Evolutionary conservation across 1,140 invertebrate genomes (phyloP).

Genomic region (Chironomus striatipennis): DNA sequence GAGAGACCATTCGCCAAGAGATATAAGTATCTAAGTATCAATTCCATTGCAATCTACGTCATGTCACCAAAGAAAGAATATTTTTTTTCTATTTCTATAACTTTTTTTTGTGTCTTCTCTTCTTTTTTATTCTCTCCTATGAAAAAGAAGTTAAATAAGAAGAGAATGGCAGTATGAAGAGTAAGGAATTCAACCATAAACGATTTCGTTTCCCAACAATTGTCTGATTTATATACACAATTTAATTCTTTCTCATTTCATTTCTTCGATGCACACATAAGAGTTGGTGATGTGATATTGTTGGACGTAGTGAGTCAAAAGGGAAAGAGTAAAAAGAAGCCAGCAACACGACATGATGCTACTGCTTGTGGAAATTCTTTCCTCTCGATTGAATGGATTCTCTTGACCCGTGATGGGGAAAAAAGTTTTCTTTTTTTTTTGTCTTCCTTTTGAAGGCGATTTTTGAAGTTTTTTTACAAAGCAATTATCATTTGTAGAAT

Average conservation of each 20-base stretch:
- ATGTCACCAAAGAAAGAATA: not conserved
- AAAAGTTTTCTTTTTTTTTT: too few relatives aligned
- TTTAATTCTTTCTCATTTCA: slow-evolving; percentile 17
- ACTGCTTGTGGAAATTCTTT: not conserved
- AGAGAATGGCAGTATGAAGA: not conserved
- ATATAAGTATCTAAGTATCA: not conserved
- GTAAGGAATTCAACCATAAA: slow-evolving; percentile 22
- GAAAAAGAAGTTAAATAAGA: not conserved
- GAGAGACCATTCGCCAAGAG: too few relatives aligned
- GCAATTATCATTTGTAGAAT: too few relatives aligned
- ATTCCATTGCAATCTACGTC: not conserved
- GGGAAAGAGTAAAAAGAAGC: too few relatives aligned
- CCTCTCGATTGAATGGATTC: not conserved
- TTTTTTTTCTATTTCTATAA: not conserved
- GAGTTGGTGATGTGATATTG: not conserved
- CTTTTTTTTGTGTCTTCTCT: not conserved
- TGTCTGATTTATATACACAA: slow-evolving; percentile 24
- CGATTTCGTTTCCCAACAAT: slow-evolving; percentile 20
- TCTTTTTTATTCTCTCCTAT: not conserved
- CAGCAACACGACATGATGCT: not conserved
- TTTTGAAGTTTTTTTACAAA: too few relatives aligned
- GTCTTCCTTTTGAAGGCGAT: too few relatives aligned
- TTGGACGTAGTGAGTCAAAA: too few relatives aligned
- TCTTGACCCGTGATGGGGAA: slow-evolving; percentile 3
- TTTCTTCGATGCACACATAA: not conserved